A percentile compares a stretch with the other conserved stretches of the same genome.
These are phyloP conservation scores for Hyaena hyaena DNA, from an alignment of 2,113 vertebrate species.

Conservation along the genomic window DNA sequence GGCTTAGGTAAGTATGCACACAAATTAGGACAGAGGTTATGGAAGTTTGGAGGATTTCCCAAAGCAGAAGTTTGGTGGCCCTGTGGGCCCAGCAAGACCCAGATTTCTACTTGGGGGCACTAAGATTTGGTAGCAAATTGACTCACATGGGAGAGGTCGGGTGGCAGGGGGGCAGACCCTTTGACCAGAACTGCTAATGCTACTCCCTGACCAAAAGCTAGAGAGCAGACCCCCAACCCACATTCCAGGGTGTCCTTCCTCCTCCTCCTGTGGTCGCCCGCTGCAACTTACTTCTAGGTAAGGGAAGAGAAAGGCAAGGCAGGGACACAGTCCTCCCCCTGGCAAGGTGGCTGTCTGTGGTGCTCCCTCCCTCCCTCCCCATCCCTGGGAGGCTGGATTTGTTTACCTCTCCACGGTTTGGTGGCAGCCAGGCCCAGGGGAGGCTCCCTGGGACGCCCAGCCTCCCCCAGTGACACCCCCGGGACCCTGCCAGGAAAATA, in stretches of 20 bases:
- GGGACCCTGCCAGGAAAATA: slow-evolving; percentile 68
- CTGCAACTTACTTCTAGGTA: background rate
- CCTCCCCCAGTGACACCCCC: slow-evolving; percentile 13
- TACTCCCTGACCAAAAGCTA: background rate
- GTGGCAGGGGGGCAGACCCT: background rate
- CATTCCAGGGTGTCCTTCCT: background rate
- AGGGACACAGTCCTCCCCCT: background rate
- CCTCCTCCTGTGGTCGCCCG: background rate
- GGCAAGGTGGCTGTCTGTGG: background rate
- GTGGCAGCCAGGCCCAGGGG: slow-evolving; percentile 72
- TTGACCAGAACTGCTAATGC: background rate
- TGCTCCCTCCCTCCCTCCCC: background rate
- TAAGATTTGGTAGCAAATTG: background rate
- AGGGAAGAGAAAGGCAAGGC: background rate
- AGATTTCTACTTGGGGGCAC: background rate
- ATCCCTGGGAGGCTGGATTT: slow-evolving; percentile 48
- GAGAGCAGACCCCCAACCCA: background rate
- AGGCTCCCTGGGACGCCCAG: slow-evolving; percentile 65
- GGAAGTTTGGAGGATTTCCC: background rate
- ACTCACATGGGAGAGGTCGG: background rate
- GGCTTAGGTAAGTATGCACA: background rate
- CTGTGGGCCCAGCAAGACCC: background rate
- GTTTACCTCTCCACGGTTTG: slow-evolving; percentile 70
- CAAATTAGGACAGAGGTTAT: background rate
- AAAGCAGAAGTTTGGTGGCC: background rate